Conservation (phyloP, 1,140 invertebrate genomes). For the Akabosia matsudoensis region DNA sequence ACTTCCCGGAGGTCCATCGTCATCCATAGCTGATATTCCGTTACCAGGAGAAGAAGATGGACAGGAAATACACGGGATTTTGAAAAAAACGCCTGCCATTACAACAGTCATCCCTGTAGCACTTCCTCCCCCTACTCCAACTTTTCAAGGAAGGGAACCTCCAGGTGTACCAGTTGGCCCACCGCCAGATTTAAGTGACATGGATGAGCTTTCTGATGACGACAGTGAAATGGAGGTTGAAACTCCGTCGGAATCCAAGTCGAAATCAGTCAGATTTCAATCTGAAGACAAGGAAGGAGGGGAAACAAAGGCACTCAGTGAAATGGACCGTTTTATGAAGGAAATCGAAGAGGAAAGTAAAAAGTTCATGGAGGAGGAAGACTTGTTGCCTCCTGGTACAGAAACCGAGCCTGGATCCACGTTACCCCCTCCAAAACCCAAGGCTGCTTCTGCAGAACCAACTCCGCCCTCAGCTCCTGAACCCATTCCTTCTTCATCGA, state of each 20-base stretch:
- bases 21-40: slow-evolving; percentile 51
- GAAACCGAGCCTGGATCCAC: slow-evolving; percentile 11
- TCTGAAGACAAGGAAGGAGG: slow-evolving; percentile 41
- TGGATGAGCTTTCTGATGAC: slow-evolving; percentile 49
- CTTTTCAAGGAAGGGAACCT: slow-evolving; percentile 57
- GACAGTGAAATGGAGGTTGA: slow-evolving; percentile 47
- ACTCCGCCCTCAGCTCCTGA: neutral
- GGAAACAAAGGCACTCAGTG: slow-evolving; percentile 48
- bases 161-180: slow-evolving; percentile 84
- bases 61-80: slow-evolving; percentile 58
- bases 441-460: slow-evolving; percentile 13
- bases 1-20: slow-evolving; percentile 48
- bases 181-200: slow-evolving; percentile 67
- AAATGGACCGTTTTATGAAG: slow-evolving; percentile 76
- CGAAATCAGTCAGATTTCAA: slow-evolving; percentile 48
- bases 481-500: neutral
- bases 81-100: slow-evolving; percentile 63
- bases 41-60: slow-evolving; percentile 45
- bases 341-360: slow-evolving; percentile 54
- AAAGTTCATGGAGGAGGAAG: slow-evolving; percentile 46
- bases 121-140: slow-evolving; percentile 50
- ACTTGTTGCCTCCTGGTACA: slow-evolving; percentile 42
- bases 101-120: neutral
- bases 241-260: slow-evolving; percentile 62
- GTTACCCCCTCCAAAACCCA: slow-evolving; percentile 47